Base-by-base conservation (phyloP, 2,888 invertebrate species). In the Eupithecia vulgata region DNA sequence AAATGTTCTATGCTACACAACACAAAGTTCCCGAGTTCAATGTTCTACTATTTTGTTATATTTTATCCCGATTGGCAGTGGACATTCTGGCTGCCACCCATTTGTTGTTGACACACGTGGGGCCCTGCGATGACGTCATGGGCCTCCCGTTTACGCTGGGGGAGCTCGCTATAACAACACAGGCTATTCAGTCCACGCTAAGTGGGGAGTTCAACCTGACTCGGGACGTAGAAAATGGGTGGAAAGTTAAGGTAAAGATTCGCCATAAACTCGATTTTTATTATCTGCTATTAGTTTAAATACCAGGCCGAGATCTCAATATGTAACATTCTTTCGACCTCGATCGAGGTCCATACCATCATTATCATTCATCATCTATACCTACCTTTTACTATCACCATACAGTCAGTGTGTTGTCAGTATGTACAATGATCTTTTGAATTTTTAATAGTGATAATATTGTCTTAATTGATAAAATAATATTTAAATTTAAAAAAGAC, bases 141-240 rank as follows among this genome's bases (percentile, higher is more conserved):
- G 68, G 34, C 15, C 15, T 68, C 59, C 61, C 68, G 68, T 66
- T 90, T 4, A 69, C 78, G 0, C 75, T 90, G 0, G 84, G 85
- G 0, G 91, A 91, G 73, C 76, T 91, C 34, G 83, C 83, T 15
- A 77, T 91, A 8, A 78, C 79, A 21, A 84, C 87, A 0, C 81
- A 83, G 37, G 76, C 76, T 0, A 86, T 87, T 66, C 85, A 88
- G 64, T 84, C 85, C 3, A 72, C 85, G 1, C 68, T 90, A 3
- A 84, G 83, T 17, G 90, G 90, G 0, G 70, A 77, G 12, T 67
- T 91, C 10, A 88, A 90, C 48, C 77, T 91, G 6, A 76, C 87
- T 2, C 70, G 78, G 35, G 85, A 88, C 73, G 80, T 91, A 17
- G 79, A 78, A 3, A 78, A 90, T 66, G 91, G 89, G 2, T 91